Percentiles rank a stretch among this genome's conserved stretches.
Conservation (phyloP, 2,888 invertebrate genomes). For the Agrochola litura region DNA sequence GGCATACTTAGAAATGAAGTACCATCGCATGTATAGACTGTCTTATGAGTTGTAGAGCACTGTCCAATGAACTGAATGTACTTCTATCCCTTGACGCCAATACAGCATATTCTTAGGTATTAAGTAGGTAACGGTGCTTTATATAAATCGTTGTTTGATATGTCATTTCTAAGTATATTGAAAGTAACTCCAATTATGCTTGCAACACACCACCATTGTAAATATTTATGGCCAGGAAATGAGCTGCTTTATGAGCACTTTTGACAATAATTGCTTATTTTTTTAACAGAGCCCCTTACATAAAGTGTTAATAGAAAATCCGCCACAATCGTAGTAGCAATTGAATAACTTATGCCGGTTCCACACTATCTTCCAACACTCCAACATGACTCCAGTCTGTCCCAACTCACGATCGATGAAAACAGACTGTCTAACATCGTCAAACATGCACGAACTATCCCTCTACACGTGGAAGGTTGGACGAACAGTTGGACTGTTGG, state of each 20-base stretch:
- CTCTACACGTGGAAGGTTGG: too few species aligned
- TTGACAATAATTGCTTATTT: background rate
- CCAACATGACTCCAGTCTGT: too few species aligned
- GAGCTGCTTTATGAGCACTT: slow-evolving; percentile 4
- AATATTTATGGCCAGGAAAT: slow-evolving; percentile 17
- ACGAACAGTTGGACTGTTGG: too few species aligned
- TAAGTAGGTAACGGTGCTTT: slow-evolving; percentile 24
- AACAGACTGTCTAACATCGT: too few species aligned
- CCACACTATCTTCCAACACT: too few species aligned
- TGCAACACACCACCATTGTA: slow-evolving; percentile 17
- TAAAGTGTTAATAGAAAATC: background rate
- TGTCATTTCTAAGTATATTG: slow-evolving; percentile 41
- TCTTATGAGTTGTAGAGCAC: slow-evolving; percentile 17
- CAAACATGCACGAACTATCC: too few species aligned
- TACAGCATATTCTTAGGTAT: slow-evolving; percentile 30
- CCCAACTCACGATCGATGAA: too few species aligned
- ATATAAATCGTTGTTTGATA: slow-evolving; percentile 1
- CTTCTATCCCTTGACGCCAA: slow-evolving; percentile 34
- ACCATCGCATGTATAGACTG: slow-evolving; percentile 1
- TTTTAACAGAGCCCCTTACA: background rate
- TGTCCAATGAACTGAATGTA: slow-evolving; percentile 47
- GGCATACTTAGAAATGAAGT: slow-evolving; percentile 37
- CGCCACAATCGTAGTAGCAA: background rate
- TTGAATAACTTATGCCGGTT: background rate
- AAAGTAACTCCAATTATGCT: slow-evolving; percentile 22